Evolutionary conservation across 2,113 vertebrate genomes (phyloP).

Genomic region (Hydrochoerus hydrochaeris): DNA sequence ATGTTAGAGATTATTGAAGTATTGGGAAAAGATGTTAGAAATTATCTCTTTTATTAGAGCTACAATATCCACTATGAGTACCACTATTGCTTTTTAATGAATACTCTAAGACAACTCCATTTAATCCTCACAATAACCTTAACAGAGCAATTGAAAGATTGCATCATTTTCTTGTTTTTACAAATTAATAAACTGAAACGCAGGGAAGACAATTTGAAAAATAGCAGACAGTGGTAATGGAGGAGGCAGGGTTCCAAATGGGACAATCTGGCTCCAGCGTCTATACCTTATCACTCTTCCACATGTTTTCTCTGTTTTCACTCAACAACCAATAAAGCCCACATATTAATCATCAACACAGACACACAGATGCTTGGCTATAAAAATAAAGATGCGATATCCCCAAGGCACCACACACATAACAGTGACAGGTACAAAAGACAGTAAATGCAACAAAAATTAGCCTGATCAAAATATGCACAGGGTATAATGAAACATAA

Average conservation of each 20-base stretch:
- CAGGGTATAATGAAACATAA: neutral
- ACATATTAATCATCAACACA: neutral
- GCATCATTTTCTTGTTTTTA: neutral
- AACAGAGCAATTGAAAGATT: neutral
- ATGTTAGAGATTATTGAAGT: too few species aligned
- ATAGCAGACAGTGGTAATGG: neutral
- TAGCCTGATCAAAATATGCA: neutral
- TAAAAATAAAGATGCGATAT: neutral
- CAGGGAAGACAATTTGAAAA: neutral
- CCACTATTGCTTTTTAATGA: neutral
- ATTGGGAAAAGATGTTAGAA: neutral
- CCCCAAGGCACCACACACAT: neutral
- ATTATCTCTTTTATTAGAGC: neutral
- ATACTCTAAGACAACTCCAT: neutral
- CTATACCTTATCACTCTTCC: neutral
- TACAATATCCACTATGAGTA: neutral
- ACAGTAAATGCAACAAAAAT: constrained; percentile 16
- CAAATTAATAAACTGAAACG: neutral
- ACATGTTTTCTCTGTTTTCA: neutral
- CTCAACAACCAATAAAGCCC: neutral
- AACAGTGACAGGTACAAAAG: neutral
- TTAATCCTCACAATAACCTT: neutral
- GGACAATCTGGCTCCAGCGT: neutral
- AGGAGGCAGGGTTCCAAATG: neutral
- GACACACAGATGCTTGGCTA: neutral